These are phyloP conservation scores for Morbakka virulenta DNA, from an alignment of 30 jellyfish, hydroid and myxozoan species.

Conservation along the genomic window DNA sequence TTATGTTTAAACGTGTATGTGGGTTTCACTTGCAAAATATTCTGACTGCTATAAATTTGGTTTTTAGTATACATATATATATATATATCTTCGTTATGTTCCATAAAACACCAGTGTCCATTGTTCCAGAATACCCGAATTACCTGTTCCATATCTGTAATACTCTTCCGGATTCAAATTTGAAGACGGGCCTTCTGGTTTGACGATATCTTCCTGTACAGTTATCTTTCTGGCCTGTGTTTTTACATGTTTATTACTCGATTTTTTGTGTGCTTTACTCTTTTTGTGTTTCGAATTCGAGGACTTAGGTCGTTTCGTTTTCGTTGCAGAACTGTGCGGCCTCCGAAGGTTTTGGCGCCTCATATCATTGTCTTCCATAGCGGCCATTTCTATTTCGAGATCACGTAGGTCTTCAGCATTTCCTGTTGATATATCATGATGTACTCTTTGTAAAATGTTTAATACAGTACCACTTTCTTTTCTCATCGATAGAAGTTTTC, in stretches of 20 bases:
- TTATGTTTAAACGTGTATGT: no score
- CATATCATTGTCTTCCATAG: conserved; percentile 35
- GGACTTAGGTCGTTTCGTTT: not conserved
- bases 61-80: no score
- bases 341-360: conserved; percentile 21
- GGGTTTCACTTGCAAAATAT: no score
- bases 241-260: conserved; percentile 1
- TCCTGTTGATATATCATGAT: conserved; percentile 83
- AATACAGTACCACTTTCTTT: conserved; percentile 87
- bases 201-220: conserved; percentile 16
- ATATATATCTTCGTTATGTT: no score
- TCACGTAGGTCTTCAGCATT: conserved; percentile 76
- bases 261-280: conserved; percentile 6
- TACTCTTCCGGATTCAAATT: conserved; percentile 79
- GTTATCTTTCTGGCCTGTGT: not conserved
- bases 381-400: conserved; percentile 76
- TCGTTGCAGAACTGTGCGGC: not conserved
- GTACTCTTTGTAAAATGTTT: conserved; percentile 85
- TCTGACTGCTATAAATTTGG: no score
- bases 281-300: conserved; percentile 38
- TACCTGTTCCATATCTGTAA: conserved; percentile 84
- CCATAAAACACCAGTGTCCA: conserved; percentile 97
- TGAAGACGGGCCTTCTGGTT: conserved; percentile 47
- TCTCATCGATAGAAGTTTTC: conserved; percentile 78
- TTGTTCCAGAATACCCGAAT: conserved; percentile 77